Evolutionary conservation across 2,888 invertebrate genomes (phyloP).

Genomic region (Lysandra coridon): DNA sequence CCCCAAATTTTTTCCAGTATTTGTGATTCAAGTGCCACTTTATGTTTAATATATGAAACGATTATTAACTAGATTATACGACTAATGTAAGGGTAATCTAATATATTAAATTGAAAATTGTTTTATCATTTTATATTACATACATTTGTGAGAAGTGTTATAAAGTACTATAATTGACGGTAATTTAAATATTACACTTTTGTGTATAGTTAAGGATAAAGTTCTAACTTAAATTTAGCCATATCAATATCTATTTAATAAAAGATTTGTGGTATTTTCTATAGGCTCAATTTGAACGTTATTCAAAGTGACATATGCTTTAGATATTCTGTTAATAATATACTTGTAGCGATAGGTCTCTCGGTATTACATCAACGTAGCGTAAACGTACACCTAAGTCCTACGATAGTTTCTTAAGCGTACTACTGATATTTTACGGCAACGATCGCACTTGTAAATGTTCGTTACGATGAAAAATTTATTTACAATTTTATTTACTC

Average conservation of each 20-base stretch:
- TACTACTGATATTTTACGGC: constrained; percentile 76
- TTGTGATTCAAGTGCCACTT: constrained; percentile 90
- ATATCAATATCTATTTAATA: constrained; percentile 81
- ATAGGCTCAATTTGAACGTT: constrained; percentile 81
- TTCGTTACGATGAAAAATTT: constrained; percentile 75
- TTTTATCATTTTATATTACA: constrained; percentile 82
- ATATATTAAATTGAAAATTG: constrained; percentile 80
- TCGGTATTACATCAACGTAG: constrained; percentile 77
- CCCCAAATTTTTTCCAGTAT: constrained; percentile 86
- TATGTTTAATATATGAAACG: constrained; percentile 84
- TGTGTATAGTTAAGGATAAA: constrained; percentile 80
- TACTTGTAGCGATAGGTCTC: constrained; percentile 76
- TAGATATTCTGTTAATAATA: constrained; percentile 81
- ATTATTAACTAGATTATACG: constrained; percentile 80
- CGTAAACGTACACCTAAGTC: constrained; percentile 67
- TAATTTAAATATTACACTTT: constrained; percentile 80
- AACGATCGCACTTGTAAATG: constrained; percentile 77
- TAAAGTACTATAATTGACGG: constrained; percentile 79
- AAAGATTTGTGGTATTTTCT: constrained; percentile 81
- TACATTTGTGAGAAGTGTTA: constrained; percentile 81
- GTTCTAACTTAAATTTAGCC: constrained; percentile 81
- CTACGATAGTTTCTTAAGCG: constrained; percentile 71
- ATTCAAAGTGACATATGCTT: constrained; percentile 81
- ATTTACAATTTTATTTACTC: constrained; percentile 78
- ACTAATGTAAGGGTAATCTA: constrained; percentile 81